Conservation (phyloP, 2,113 vertebrate species). For the Nycticorax nycticorax region DNA sequence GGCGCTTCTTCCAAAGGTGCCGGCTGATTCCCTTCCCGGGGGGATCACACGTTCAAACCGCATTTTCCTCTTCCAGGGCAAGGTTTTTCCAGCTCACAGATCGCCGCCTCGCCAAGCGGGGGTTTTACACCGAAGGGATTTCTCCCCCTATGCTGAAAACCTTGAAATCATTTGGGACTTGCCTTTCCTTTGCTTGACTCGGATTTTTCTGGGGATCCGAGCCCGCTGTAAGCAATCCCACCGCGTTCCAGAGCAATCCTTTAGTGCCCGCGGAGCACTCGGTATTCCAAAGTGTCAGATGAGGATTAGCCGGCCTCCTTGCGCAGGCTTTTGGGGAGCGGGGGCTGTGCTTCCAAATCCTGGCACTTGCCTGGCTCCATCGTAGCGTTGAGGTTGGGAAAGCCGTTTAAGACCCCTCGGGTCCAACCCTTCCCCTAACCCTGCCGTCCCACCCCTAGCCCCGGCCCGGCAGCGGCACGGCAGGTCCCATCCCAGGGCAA, state of each 20-base stretch:
- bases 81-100: neutral
- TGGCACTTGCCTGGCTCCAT: neutral
- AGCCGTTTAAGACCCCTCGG: no score
- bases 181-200: neutral
- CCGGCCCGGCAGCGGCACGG: neutral
- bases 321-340: neutral
- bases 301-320: neutral
- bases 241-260: neutral
- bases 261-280: neutral
- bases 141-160: neutral
- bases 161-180: neutral
- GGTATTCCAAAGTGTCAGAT: neutral
- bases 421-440: no score
- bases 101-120: neutral
- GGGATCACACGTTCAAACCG: rapidly evolving
- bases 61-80: rapidly evolving
- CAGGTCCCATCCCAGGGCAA: neutral
- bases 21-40: neutral
- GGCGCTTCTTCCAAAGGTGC: neutral
- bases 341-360: neutral
- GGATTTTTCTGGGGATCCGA: neutral
- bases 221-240: neutral
- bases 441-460: no score
- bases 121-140: neutral
- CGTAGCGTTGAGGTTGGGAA: no score